Conservation (phyloP, 1,140 invertebrate genomes). For the Trachymyrmex cornetzi region DNA sequence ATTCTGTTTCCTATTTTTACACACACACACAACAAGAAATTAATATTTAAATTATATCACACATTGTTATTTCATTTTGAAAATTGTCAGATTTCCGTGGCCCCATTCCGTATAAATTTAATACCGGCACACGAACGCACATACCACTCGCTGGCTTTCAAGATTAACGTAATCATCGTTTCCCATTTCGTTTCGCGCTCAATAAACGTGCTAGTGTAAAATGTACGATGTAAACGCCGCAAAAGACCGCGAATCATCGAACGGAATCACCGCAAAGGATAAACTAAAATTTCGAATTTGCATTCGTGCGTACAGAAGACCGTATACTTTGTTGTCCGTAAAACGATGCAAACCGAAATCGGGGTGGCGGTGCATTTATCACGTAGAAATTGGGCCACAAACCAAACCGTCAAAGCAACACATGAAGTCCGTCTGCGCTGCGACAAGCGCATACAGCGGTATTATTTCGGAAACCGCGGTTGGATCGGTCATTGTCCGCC, state of each 20-base stretch:
- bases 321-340: constrained; percentile 9
- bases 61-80: too few species aligned
- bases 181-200: background rate
- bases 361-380: constrained; percentile 47
- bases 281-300: constrained; percentile 58
- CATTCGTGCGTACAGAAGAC: constrained; percentile 50
- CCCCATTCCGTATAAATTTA: background rate
- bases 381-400: constrained; percentile 60
- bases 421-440: constrained; percentile 7
- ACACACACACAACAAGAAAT: too few species aligned
- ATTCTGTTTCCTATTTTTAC: too few species aligned
- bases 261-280: constrained; percentile 17
- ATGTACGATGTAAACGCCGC: constrained; percentile 14
- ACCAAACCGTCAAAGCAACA: constrained; percentile 60
- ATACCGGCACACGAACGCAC: background rate
- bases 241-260: constrained; percentile 11
- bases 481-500: constrained; percentile 2
- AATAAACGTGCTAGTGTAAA: constrained; percentile 27
- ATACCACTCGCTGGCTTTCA: background rate
- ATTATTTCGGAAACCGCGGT: constrained; percentile 44
- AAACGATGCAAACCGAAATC: background rate
- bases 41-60: too few species aligned
- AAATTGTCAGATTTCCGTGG: too few species aligned
- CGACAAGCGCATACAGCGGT: background rate
- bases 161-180: constrained; percentile 16